phyloP scores from a whole-genome alignment of 2,113 vertebrate genomes.

The Dasyprocta punctata region DNA sequence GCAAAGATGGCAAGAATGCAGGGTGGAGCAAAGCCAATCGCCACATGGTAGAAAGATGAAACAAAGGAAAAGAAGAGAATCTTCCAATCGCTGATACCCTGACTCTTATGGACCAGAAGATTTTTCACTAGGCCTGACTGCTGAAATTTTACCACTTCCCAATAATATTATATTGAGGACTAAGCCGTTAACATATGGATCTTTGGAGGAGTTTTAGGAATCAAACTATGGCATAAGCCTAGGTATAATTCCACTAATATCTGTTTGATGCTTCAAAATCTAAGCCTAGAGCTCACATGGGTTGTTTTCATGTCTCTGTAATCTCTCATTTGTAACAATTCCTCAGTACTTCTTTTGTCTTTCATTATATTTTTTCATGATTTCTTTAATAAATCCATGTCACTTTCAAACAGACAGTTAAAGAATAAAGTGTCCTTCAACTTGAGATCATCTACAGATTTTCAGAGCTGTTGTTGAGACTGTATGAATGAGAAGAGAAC shows the following conservation, averaged over 20 bases:
- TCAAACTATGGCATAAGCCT: too few species aligned
- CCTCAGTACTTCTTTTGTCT: not conserved
- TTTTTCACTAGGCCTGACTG: too few species aligned
- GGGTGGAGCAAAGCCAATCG: not conserved
- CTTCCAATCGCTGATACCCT: not conserved
- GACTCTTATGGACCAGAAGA: too few species aligned
- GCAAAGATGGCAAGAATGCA: too few species aligned
- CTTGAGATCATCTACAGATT: not conserved
- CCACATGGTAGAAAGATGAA: not conserved
- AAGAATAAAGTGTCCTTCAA: not conserved
- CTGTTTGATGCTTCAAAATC: not conserved
- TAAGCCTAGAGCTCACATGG: not conserved
- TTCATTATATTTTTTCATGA: not conserved
- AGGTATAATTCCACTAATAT: not conserved
- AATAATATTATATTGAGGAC: not conserved
- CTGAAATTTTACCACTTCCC: too few species aligned
- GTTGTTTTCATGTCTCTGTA: not conserved
- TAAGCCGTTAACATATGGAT: not conserved
- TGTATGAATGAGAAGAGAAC: not conserved
- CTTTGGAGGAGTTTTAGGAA: not conserved
- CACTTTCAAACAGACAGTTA: not conserved
- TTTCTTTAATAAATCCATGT: not conserved
- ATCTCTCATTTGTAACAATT: not conserved
- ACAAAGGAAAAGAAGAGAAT: not conserved
- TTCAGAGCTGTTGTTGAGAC: not conserved